Conservation (phyloP, 2,113 vertebrate genomes). For the Gnathonemus longibarbis region DNA sequence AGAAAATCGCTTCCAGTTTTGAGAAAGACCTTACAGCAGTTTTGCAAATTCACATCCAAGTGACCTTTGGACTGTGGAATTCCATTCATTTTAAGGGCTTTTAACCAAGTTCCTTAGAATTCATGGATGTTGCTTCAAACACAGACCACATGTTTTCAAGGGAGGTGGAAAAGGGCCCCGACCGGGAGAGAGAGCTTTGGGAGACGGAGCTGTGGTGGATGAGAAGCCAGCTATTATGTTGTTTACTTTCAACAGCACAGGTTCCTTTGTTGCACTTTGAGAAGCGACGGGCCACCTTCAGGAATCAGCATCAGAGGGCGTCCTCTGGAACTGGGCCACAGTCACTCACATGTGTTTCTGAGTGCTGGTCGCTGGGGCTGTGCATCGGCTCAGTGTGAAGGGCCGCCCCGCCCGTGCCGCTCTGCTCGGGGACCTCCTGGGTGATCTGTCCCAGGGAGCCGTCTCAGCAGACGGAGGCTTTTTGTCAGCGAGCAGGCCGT, state of each 20-base stretch:
- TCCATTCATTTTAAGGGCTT: conserved; percentile 20
- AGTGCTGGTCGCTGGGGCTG: not conserved
- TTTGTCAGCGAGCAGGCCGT: not conserved
- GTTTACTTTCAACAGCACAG: conserved; percentile 46
- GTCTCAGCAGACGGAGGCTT: not conserved
- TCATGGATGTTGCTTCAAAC: conserved; percentile 39
- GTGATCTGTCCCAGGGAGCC: not conserved
- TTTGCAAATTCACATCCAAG: conserved; percentile 18
- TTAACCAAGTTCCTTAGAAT: conserved; percentile 2
- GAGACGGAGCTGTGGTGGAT: conserved; percentile 30
- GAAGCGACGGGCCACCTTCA: conserved; percentile 38
- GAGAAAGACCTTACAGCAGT: conserved; percentile 16
- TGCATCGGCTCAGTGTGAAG: not conserved
- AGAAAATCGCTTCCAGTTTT: not conserved
- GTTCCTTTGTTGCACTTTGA: conserved; percentile 30
- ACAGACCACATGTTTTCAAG: conserved; percentile 31
- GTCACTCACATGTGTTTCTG: conserved; percentile 31
- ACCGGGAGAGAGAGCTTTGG: conserved; percentile 26
- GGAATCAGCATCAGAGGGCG: conserved; percentile 28
- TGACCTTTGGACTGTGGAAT: conserved; percentile 19
- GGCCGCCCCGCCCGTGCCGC: not conserved
- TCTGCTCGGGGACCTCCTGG: not conserved
- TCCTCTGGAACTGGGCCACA: conserved; percentile 12
- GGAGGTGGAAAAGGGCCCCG: conserved; percentile 29
- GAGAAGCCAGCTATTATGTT: conserved; percentile 42